Conservation (phyloP, 2,797 vertebrate species). For the Pseudocheirus occidentalis region DNA sequence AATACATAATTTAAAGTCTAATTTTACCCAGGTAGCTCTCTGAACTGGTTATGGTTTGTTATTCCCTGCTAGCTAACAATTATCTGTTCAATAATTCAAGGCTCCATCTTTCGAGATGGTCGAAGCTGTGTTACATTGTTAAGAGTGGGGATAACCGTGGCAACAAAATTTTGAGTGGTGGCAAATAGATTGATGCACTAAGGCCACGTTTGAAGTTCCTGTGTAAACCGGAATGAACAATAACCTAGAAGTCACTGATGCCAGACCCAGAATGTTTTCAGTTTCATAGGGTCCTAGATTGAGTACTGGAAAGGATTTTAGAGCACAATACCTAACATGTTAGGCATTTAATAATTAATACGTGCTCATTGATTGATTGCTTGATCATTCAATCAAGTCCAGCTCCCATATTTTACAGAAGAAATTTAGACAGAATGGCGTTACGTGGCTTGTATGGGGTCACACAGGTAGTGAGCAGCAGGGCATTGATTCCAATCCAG, state of each 20-base stretch:
- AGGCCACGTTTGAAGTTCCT: background rate
- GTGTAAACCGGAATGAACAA: background rate
- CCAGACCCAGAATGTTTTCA: background rate
- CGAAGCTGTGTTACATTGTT: background rate
- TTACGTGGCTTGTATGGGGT: background rate
- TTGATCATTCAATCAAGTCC: background rate
- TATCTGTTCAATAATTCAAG: background rate
- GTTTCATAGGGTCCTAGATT: background rate
- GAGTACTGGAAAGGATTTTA: background rate
- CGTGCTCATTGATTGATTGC: background rate
- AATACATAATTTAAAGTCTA: conserved; percentile 59
- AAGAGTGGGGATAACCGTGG: background rate
- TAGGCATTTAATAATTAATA: background rate
- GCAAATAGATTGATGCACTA: background rate
- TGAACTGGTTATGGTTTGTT: conserved; percentile 1
- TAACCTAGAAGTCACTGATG: background rate
- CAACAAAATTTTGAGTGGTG: background rate
- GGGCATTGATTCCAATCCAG: background rate
- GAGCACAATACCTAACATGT: background rate
- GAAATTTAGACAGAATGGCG: background rate
- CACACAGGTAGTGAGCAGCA: background rate
- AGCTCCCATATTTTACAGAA: conserved; percentile 13
- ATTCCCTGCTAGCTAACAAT: background rate
- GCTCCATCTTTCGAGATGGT: background rate
- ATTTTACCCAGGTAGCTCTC: conserved; percentile 39